Evolutionary conservation across 2,113 vertebrate species (phyloP).

Genomic region (Campylomormyrus numenius): DNA sequence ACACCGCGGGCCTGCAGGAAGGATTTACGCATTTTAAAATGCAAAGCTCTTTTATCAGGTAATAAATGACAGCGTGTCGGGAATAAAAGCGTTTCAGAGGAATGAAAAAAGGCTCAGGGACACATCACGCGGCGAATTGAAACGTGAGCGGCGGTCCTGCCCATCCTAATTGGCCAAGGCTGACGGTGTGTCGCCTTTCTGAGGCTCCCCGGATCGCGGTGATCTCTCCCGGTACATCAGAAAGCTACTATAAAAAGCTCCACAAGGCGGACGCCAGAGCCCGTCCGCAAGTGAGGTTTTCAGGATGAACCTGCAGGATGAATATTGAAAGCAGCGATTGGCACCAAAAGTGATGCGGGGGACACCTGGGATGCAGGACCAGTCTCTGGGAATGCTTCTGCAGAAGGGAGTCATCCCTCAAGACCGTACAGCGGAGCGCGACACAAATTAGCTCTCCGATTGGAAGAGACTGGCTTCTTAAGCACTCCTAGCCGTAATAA

Average conservation of each 20-base stretch:
- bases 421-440: background rate
- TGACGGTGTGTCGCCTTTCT: background rate
- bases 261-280: background rate
- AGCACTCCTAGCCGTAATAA: slow-evolving; percentile 14
- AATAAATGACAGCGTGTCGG: background rate
- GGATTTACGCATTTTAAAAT: background rate
- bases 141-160: background rate
- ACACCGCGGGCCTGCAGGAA: background rate
- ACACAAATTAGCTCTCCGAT: slow-evolving; percentile 9
- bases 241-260: background rate
- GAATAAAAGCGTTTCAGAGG: background rate
- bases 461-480: slow-evolving; percentile 17
- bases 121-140: background rate
- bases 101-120: background rate
- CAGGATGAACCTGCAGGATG: background rate
- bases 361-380: background rate
- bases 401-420: background rate
- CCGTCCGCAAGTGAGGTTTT: background rate
- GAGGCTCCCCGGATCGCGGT: background rate
- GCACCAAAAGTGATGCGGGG: background rate
- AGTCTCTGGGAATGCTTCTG: background rate
- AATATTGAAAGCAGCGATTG: background rate
- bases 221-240: background rate
- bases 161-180: background rate
- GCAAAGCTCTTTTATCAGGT: slow-evolving; percentile 6